Base-by-base conservation (phyloP, 2,113 vertebrate species). In the Alligator sinensis region DNA sequence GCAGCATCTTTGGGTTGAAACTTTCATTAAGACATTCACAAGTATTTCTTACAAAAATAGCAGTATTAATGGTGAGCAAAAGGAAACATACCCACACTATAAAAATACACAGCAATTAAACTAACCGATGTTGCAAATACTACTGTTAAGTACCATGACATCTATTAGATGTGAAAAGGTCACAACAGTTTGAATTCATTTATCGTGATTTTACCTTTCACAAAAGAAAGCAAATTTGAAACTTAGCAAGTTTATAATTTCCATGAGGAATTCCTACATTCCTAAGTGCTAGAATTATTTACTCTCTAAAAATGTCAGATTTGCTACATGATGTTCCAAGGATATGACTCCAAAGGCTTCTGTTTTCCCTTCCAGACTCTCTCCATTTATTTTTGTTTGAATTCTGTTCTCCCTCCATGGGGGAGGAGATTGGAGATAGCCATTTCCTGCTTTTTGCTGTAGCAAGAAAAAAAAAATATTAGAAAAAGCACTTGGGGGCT, bases 231-330 rank as follows among this genome's bases (percentile, higher is more conserved):
- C 91, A 96, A 85, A 88, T 92, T 64, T 87, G 92, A 94, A 88
- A 86, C 86, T 94, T 93, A 77, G 92, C 63, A 81, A 80, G 83
- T 64, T 87, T 84, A 92, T 84, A 92, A 62, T 96, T 91, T 96
- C 82, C 92, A 58, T 85, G 77, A 87, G 94, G 91, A 93, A 85
- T 70, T 91, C 13, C 70, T 96, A 84, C 89, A 81, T 96, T 96
- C 94, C 80, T 84, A 77, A 92, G 92, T 90, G 92, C 89, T 91
- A 0, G 22, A 84, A 94, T 97, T 98, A 98, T 97, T 99, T 99
- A 97, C 98, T 99, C 94, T 99, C 98, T 94, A 98, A 97, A 97
- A 99, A 98, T 0, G 98, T 99, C 94, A 99, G 98, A 70, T 96
- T 98, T 92, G 98, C 95, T 96, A 98, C 97, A 93, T 98, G 98